Evolutionary conservation across 1,140 invertebrate genomes (phyloP), one percentile per base, ranked within the genome.

Genomic region (Metopolophium dirhodum): DNA sequence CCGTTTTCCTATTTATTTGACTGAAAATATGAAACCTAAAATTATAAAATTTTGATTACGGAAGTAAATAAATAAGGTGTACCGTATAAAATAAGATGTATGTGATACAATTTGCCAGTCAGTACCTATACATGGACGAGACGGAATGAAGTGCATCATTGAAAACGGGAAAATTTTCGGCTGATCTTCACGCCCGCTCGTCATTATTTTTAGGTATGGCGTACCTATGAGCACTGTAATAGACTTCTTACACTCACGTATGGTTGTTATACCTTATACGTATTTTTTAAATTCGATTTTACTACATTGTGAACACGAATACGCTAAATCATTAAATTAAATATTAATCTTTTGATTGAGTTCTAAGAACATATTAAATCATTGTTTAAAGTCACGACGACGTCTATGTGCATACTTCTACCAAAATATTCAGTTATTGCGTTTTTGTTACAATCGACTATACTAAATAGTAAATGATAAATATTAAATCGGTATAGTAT

Each of bases 291-390:
- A 77, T 77, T 77, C 14, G 30, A n/a, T 77, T 77, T 77, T n/a
- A 77, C 4, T 77, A 18, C 14, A 77, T 35, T 1, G 14, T n/a
- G n/a, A n/a, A 77, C 11, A 77, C n/a, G 14, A 77, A 77, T n/a
- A 77, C 18, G n/a, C 30, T 77, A 77, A 77, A 77, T 77, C 61
- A 77, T 77, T 77, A 77, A 77, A 77, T 77, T 77, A 77, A 77
- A 77, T 77, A 77, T 77, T 77, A 77, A 77, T 77, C 30, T 77
- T 77, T 77, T n/a, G 61, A 77, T 77, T 14, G n/a, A 77, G 61
- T 77, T 6, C 30, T 77, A n/a, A 77, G n/a, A 77, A 77, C n/a
- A n/a, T 68, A 68, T n/a, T 68, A n/a, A 68, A 68, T 77, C 14
- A 77, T 77, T 77, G 61, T 77, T n/a, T 68, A n/a, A 61, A 61